Base-by-base conservation (phyloP, 2,797 vertebrate species). In the Buphagus erythrorhynchus region DNA sequence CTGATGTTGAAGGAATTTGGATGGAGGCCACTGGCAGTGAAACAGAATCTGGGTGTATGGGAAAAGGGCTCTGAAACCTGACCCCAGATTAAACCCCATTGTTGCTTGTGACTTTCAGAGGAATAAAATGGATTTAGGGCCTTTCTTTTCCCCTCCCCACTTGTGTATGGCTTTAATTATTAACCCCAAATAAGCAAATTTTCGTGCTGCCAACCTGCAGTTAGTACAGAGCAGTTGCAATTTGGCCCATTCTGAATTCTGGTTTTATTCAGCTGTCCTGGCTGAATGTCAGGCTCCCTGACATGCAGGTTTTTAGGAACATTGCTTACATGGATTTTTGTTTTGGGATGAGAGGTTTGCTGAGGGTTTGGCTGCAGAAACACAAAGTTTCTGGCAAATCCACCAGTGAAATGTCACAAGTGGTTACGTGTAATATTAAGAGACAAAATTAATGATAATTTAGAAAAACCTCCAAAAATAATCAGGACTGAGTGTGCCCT, bases 11-110 rank as follows among this genome's bases (percentile, higher is more conserved):
- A 86, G 42, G 54, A 63, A 72, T 72, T 85, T 93, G 79, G 90
- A 69, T 22, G 48, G 11, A 81, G 46, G 67, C 95, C 92, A 75
- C 4, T 2, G 77, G 72, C 36, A 77, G 17, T n/a, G 80, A 86
- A 91, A 79, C 8, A 15, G 1, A 57, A 94, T 43, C 71, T 21
- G 49, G 8, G 49, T 15, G 9, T 49, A 63, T 94, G 95, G 79
- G 91, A 96, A 96, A 93, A 86, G 57, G 43, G 33, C 59, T 40
- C 62, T 18, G 94, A 95, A 97, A 97, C 36, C 13, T 61, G 96
- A 96, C 17, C 78, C 74, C 36, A 65, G 66, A 75, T 85, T 86
- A 88, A 54, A 65, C 33, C 26, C 86, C 68, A 91, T 97, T 97
- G 94, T 96, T 86, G 54, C 4, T 46, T 16, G 8, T 26, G 28